Base-by-base conservation (phyloP, 2,113 vertebrate genomes). In the Monarcha castaneiventris region DNA sequence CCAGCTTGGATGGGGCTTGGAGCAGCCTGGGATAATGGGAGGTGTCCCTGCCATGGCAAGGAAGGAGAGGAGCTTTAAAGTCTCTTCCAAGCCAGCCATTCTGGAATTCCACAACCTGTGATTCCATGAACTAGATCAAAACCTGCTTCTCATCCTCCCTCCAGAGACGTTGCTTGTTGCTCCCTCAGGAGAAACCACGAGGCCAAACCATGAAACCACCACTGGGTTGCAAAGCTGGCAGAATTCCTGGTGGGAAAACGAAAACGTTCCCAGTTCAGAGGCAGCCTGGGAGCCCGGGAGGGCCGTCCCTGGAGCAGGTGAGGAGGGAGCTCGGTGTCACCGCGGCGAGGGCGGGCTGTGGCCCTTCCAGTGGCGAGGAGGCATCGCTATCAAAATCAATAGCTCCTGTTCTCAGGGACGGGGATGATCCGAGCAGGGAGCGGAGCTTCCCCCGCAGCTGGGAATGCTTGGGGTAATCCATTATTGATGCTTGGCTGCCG, bases 381-480 rank as follows among this genome's bases (percentile, higher is more conserved):
- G 91, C 68, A 96, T 98, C 94, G 14, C 35, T 97, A 56, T 69
- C 96, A 96, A 92, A 95, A 97, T 97, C 97, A 91, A 96, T 97
- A 97, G 19, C 88, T 93, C 29, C 37, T 58, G 87, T 87, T 96
- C 95, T 82, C 56, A 4, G 77, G 46, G 74, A 91, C 39, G 89
- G 78, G 46, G 91, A 62, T 84, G 93, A 95, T 74, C 95, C 83
- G 80, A 92, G 87, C 82, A 35, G 92, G 90, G 89, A 93, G 92
- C 96, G 92, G 93, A 16, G 91, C 82, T 81, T 88, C 95, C 94
- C 90, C 96, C 44, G 67, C 95, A 91, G 97, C 94, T 96, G 97
- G 95, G 83, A 20, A 4, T 76, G 94, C 13, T 8, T 80, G 92
- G 79, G 86, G 55, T 83, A 69, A 94, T 96, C 96, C 94, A 89